phyloP scores from a whole-genome alignment of 2,113 vertebrate genomes.

The Hipposideros armiger region DNA sequence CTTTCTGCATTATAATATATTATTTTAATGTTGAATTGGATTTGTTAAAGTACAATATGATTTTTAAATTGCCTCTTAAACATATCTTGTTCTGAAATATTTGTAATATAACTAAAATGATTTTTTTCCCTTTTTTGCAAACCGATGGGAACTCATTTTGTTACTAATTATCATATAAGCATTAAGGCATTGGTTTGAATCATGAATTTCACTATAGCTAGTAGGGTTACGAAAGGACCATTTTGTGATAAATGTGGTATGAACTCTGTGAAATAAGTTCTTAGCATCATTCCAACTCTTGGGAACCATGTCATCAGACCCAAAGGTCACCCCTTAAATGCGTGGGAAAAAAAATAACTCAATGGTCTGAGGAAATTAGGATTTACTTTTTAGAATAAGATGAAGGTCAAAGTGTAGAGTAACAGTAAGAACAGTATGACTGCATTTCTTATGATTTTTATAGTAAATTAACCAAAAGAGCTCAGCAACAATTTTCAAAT shows the following conservation, averaged over 20 bases:
- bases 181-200: conserved; percentile 1
- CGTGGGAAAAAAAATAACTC: conserved; percentile 17
- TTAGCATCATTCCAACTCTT: conserved; percentile 12
- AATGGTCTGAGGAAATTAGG: conserved; percentile 27
- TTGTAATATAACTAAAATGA: conserved; percentile 12
- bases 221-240: neutral
- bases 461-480: conserved; percentile 40
- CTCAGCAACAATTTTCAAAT: neutral
- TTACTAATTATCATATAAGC: neutral
- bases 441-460: neutral
- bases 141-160: neutral
- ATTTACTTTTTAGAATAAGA: conserved; percentile 33
- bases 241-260: conserved; percentile 56
- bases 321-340: neutral
- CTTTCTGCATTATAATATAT: conserved; percentile 14
- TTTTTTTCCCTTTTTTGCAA: neutral
- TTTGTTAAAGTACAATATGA: neutral
- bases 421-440: neutral
- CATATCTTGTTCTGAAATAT: neutral
- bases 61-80: conserved; percentile 57
- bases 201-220: neutral
- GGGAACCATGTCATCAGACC: conserved; percentile 29
- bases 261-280: conserved; percentile 47
- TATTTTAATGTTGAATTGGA: conserved; percentile 8
- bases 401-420: conserved; percentile 5